Base-by-base conservation (phyloP, 2,113 vertebrate species). In the Austrofundulus limnaeus region DNA sequence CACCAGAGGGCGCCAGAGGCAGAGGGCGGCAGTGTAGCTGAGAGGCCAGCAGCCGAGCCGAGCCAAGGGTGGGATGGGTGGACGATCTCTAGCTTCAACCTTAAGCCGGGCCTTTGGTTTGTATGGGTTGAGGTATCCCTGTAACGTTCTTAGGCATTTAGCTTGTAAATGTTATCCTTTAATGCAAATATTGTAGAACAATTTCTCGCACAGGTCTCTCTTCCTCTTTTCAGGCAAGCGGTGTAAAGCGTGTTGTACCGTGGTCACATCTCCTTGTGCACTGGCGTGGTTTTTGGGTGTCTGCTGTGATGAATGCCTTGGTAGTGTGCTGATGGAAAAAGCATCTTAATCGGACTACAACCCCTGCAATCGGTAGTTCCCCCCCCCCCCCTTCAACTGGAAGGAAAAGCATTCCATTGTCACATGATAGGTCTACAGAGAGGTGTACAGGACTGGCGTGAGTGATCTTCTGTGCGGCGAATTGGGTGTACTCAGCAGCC, bases 71-170 rank as follows among this genome's bases (percentile, higher is more conserved):
- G 82, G 83, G 75, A 81, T 65, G 77, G 78, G 85, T 19, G 2
- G 59, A n/a, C 24, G 65, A 76, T 87, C 45, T 56, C 89, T 91
- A 89, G 87, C 89, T 4, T 73, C 81, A 52, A 81, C 64, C 87
- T 63, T 75, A 81, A 70, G 82, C 20, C 58, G 49, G 75, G 70
- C 68, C 20, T 7, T 67, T 91, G 87, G 92, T 93, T 93, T 93
- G 92, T 93, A 93, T 93, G 77, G 92, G 89, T 91, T 81, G 77
- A 75, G 88, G 92, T 93, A 92, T 91, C 58, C 66, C 73, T 88
- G 80, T 85, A 64, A 80, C 59, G 58, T n/a, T 60, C 23, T 50
- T 23, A 73, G 58, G 42, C 1, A 57, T 54, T 70, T 25, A 58
- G 65, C 39, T 45, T 39, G 15, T 16, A n/a, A 15, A 20, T 13